Conservation (phyloP, 1,140 invertebrate genomes). For the Drosophila sucinea region DNA sequence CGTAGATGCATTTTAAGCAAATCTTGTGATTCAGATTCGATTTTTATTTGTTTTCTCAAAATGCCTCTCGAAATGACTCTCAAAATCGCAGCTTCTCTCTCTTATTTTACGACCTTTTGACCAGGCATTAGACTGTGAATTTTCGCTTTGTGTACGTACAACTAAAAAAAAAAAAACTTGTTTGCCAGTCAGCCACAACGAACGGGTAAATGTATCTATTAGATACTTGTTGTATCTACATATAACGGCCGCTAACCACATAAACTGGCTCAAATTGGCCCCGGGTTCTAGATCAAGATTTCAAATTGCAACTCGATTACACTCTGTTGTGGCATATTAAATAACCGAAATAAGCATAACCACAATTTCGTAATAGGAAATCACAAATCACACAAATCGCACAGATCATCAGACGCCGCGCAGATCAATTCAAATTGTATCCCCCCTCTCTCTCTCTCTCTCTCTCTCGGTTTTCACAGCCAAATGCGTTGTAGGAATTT, state of each 20-base stretch:
- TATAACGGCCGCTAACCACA: slow-evolving; percentile 73
- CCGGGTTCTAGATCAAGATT: slow-evolving; percentile 72
- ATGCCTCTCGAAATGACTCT: slow-evolving; percentile 19
- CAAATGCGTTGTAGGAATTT: slow-evolving; percentile 66
- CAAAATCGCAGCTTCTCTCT: slow-evolving; percentile 9
- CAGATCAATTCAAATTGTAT: slow-evolving; percentile 33
- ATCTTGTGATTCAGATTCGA: slow-evolving; percentile 26
- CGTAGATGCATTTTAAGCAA: neutral
- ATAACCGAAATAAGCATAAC: slow-evolving; percentile 74
- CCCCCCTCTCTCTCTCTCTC: no score
- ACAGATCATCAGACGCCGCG: slow-evolving; percentile 36
- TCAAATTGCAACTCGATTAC: slow-evolving; percentile 53
- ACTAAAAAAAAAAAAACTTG: slow-evolving; percentile 39
- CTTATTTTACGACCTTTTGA: slow-evolving; percentile 65
- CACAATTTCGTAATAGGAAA: slow-evolving; percentile 77
- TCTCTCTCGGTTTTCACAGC: slow-evolving; percentile 66
- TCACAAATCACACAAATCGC: slow-evolving; percentile 26
- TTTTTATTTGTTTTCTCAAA: neutral
- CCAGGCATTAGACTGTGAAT: slow-evolving; percentile 52
- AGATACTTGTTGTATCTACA: slow-evolving; percentile 70
- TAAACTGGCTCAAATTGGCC: slow-evolving; percentile 52
- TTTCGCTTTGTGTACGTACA: slow-evolving; percentile 28
- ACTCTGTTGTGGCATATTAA: slow-evolving; percentile 54
- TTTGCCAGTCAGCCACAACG: slow-evolving; percentile 70
- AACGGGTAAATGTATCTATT: slow-evolving; percentile 35